These are phyloP conservation scores for Pitta sordida DNA, from an alignment of 2,113 vertebrate species.

Conservation along the genomic window DNA sequence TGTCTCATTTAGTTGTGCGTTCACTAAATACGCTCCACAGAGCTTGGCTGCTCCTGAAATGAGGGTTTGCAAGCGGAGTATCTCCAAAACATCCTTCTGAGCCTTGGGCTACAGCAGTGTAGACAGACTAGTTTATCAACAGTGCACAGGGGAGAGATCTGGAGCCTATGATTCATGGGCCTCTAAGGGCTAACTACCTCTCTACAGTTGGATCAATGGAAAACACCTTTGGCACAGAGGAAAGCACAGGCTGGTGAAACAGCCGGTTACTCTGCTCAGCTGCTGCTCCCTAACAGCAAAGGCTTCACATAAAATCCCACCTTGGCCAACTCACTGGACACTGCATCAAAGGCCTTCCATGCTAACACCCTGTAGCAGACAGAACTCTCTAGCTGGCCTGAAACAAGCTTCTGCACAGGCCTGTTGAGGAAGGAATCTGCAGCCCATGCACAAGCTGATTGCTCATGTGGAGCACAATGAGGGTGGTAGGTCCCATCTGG, in stretches of 20 bases:
- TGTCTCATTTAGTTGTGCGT: not conserved
- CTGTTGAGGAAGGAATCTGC: not conserved
- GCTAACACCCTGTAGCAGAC: not conserved
- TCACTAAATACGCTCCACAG: not conserved
- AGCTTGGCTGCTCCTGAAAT: not conserved
- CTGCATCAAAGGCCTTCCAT: not conserved
- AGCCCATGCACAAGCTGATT: not conserved
- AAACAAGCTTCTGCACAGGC: not conserved
- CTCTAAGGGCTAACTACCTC: not conserved
- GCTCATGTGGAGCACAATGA: not conserved
- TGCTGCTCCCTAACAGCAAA: not conserved
- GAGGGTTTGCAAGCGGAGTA: not conserved
- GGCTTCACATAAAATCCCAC: not conserved
- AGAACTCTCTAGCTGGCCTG: not conserved
- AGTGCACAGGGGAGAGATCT: not conserved
- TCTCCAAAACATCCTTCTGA: not conserved
- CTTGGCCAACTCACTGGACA: not conserved
- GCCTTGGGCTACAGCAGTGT: not conserved
- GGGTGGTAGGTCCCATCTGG: slow-evolving; percentile 9
- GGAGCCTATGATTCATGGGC: not conserved
- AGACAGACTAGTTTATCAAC: not conserved
- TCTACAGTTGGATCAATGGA: not conserved
- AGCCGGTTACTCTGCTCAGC: not conserved
- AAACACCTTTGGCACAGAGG: not conserved
- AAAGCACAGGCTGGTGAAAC: rapidly evolving